Evolutionary conservation across 2,113 vertebrate genomes (phyloP), one percentile per base, ranked within the genome.

Genomic region (Pimephales promelas): DNA sequence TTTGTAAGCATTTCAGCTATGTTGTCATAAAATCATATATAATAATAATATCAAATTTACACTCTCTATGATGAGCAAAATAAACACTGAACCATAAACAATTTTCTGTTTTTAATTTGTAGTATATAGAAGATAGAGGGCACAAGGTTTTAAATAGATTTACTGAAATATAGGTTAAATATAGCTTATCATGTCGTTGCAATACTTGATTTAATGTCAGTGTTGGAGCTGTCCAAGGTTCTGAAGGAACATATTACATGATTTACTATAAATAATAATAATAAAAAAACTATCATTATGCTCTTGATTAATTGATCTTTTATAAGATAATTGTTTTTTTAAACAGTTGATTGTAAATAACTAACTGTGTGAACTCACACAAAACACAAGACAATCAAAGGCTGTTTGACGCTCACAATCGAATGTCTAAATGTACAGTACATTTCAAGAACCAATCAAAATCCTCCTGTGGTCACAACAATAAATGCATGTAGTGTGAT

Each of bases 151-250:
- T 62, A 8, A 79, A 45, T 9, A 45, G 22, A 43, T 62, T 45
- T 28, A 16, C n/a, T 61, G 3, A 34, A 40, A 59, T 3, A 34
- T 22, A 56, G 22, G 22, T 24, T n/a, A 78, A 28, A 26, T 28
- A 24, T 77, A 59, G 31, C 54, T 36, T 16, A 10, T 61, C 13
- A 59, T 59, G 54, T 34, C 5, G 16, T 59, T 77, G 54, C 2
- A 10, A 11, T 26, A 45, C 52, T 57, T n/a, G 11, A 26, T 24
- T 78, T 61, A 18, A 59, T 43, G 6, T 24, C 20, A 49, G 13
- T 4, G 8, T 47, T 20, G 73, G 72, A 83, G 73, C 82, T 83
- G 82, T 83, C 82, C 82, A 83, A 54, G 82, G 82, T 83, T 83
- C 82, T 83, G 73, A 83, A 83, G 24, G n/a, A 61, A 78, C n/a